Evolutionary conservation across 2,888 invertebrate species (phyloP), one percentile per base, ranked within the genome.

Genomic region (Pheosia gnoma): DNA sequence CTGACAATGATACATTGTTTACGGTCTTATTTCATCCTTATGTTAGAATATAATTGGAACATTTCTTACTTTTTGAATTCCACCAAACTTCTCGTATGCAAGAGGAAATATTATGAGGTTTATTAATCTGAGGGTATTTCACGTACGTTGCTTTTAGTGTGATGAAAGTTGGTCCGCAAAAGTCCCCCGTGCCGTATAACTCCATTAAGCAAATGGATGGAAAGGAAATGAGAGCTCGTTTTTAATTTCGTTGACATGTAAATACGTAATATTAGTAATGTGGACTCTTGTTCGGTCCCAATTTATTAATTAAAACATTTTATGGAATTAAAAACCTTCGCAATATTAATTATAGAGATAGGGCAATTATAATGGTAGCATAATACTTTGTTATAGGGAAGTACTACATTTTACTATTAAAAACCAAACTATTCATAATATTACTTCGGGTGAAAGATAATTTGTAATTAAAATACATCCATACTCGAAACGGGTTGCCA

Each of bases 141-240:
- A 87, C 84, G 88, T 90, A 88, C 86, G 88, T 83, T 86, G 91
- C 91, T 92, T 93, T 91, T 91, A 91, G 91, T 90, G 84, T 91
- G 90, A 91, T 91, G 91, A 91, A 92, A 91, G 90, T 92, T 84
- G 80, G 83, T 86, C 83, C 83, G 81, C 83, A 71, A 81, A 81
- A 87, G 86, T 89, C 91, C 91, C 91, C 82, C 73, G 91, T 87
- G 91, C 86, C 87, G 80, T 86, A 88, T 89, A 89, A 89, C 88
- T 89, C 91, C 93, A 91, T 92, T 93, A 93, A 83, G 86, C 84
- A 93, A 91, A 93, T 92, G 91, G 89, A 89, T 87, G 86, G 75
- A 83, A 86, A 84, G 84, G 87, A 86, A 91, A 91, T 88, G 88
- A 87, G 87, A 86, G 85, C 84, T 87, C 88, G 86, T 89, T 92